Evolutionary conservation across 2,113 vertebrate genomes (phyloP), one percentile per base, ranked within the genome.

Genomic region (Eubucco bourcierii): DNA sequence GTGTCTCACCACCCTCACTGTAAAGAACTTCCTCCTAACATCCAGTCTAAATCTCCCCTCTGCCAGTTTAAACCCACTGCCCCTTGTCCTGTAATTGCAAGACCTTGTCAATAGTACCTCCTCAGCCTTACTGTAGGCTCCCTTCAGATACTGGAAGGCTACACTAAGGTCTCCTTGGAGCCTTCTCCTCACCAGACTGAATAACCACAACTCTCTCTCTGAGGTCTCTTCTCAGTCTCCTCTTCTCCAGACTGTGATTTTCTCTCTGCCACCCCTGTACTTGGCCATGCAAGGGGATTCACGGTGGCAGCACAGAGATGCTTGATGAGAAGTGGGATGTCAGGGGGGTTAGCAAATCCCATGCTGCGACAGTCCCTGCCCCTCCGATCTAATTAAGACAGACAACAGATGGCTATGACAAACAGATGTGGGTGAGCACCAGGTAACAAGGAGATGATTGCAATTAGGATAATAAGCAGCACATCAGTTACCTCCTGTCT

Each of bases 361-460:
- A 1, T 73, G 77, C 55, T 82, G 77, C 10, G 55, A n/a, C 58
- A 28, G 46, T 31, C 84, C 53, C 84, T 65, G 52, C 63, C 88
- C 63, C 88, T 60, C n/a, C 0, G 6, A 65, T 60, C 82, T 90
- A 71, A 83, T 89, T 87, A 83, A 92, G 86, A 83, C 86, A 94
- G 86, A 87, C 78, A 74, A 18, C 82, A 90, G 86, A 92, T 94
- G 90, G 93, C 58, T 24, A 9, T 4, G 10, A 70, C 72, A 75
- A 73, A 37, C 78, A 86, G 93, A 79, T 89, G 92, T 87, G 90
- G 86, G 82, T 70, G 93, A 87, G 73, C 93, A 89, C 78, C 78
- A 87, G 86, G 82, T 92, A 94, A 89, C 77, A 19, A 90, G 81
- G 82, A 60, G 78, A 83, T 92, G 90, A 92, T 94, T 92, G 82